Base-by-base conservation (phyloP, 2,888 invertebrate species). In the Epirrhoe tristata region DNA sequence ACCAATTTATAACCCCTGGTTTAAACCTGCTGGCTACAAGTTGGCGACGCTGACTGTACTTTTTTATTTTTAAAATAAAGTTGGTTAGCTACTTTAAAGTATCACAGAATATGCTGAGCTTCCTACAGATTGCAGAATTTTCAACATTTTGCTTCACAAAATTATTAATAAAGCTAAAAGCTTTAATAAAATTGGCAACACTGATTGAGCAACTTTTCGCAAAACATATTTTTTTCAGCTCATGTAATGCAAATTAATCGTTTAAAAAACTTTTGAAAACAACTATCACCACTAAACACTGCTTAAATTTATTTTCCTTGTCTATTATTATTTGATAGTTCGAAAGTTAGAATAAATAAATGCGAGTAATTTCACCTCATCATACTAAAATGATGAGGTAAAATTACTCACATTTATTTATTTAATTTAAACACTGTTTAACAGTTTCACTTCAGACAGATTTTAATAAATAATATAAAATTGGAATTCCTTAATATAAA, bases 71-170 rank as follows among this genome's bases (percentile, higher is more conserved):
- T 5, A 46, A 53, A 54, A 60, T 17, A 34, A 34, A 60, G 16
- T 46, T 54, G 48, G 34, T 50, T 55, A 61, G 12, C 50, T 60
- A n/a, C 24, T 57, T 58, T 48, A 31, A 31, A 52, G 43, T 88
- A 90, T 90, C 91, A 90, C 89, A 90, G 85, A 82, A 83, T 80
- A 84, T 85, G 86, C 84, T 85, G 87, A 89, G 87, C 89, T 78
- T 34, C 3, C 10, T 6, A 32, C 24, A 62, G 12, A 36, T 32
- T 51, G 1, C 16, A 10, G 10, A 39, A 39, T 10, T 39, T 39
- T 3, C 39, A 43, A 43, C 10, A 48, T 16, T 48, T 48, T 48
- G 7, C 48, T 48, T 48, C 12, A 48, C 14, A 48, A 48, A 48
- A 14, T 48, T 16, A 43, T 16, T 16, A 48, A 6, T 48, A 48